Percentiles rank a stretch among this genome's conserved stretches.
phyloP scores from a whole-genome alignment of 2,797 vertebrate genomes.

The Chloroceryle amazona region DNA sequence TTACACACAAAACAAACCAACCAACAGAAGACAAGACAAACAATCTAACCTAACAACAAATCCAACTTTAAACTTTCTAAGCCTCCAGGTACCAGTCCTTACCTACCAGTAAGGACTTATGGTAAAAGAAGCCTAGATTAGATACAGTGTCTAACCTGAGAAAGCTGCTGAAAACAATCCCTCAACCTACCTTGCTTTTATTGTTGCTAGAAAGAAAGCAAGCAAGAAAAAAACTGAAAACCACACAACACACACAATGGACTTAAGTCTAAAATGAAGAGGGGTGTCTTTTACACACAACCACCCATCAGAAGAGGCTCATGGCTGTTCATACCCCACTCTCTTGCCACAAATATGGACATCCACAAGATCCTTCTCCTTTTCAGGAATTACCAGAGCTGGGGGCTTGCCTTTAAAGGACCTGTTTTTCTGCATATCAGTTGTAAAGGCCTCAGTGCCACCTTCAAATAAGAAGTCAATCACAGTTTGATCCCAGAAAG shows the following conservation, averaged over 20 bases:
- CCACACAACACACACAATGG: neutral
- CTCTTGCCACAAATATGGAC: neutral
- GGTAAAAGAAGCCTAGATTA: neutral
- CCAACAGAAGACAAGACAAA: neutral
- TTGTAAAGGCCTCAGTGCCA: neutral
- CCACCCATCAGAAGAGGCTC: neutral
- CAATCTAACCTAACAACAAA: neutral
- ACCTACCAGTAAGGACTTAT: neutral
- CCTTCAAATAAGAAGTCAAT: neutral
- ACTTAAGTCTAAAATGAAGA: neutral
- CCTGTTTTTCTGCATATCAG: neutral
- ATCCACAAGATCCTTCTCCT: neutral
- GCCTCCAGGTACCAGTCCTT: neutral
- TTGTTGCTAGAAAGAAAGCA: neutral
- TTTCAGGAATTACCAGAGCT: neutral
- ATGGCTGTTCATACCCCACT: neutral
- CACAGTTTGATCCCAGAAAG: neutral
- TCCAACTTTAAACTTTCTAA: neutral
- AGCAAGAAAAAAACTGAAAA: accelerated
- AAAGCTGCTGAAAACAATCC: neutral
- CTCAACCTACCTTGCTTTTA: neutral
- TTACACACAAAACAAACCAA: neutral
- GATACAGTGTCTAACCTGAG: neutral
- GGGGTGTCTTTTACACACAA: neutral
- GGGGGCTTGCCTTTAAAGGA: neutral